phyloP scores from a whole-genome alignment of 2,113 vertebrate genomes.

The Procavia capensis region DNA sequence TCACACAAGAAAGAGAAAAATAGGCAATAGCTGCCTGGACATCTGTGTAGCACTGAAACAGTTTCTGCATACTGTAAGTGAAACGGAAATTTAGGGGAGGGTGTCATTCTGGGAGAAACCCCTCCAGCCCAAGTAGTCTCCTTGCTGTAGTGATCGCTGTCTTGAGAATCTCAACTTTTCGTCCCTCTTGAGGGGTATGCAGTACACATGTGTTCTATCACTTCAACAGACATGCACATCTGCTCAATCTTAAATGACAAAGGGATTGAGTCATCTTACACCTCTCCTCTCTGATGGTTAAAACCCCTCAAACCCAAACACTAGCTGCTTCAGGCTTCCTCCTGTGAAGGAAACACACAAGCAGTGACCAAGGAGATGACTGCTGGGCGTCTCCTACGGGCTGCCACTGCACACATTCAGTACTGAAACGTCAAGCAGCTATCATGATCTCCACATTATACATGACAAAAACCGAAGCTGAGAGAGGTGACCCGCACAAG shows the following conservation, averaged over 20 bases:
- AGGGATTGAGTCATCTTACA: neutral
- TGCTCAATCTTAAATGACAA: neutral
- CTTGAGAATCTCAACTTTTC: neutral
- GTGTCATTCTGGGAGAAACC: neutral
- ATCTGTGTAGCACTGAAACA: neutral
- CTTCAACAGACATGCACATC: neutral
- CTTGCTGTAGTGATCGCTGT: neutral
- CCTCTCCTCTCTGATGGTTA: neutral
- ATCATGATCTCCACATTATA: neutral
- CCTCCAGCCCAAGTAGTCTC: neutral
- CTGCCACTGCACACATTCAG: rapidly evolving
- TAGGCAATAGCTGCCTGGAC: neutral
- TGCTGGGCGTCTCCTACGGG: neutral
- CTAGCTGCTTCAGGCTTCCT: neutral
- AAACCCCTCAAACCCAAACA: neutral
- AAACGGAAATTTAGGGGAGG: neutral
- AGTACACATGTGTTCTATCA: neutral
- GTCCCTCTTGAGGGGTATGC: neutral
- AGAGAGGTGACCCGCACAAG: neutral
- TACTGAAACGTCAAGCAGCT: neutral
- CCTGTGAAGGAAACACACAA: neutral
- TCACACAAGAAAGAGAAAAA: neutral
- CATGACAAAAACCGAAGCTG: neutral
- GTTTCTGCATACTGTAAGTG: neutral
- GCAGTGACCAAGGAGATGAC: neutral